phyloP scores from a whole-genome alignment of 1,140 invertebrate species.

The Aricia agestis region DNA sequence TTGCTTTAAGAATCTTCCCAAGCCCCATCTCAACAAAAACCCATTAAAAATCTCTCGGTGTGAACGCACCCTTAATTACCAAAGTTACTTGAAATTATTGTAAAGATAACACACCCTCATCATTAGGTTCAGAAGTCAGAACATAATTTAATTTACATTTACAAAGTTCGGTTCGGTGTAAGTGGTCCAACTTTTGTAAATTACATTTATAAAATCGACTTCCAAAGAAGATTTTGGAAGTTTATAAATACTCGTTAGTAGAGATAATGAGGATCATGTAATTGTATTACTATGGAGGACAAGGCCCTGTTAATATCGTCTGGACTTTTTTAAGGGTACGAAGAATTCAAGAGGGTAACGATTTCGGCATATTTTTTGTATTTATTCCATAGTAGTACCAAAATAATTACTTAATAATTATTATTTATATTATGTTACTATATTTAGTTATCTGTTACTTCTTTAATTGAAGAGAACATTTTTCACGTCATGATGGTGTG shows the following conservation, averaged over 20 bases:
- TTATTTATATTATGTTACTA: no score
- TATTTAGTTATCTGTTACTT: no score
- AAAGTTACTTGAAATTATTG: neutral
- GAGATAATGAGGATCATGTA: neutral
- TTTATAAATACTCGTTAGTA: neutral
- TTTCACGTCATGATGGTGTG: no score
- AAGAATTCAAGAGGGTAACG: no score
- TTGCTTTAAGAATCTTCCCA: no score
- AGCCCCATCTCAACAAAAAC: neutral
- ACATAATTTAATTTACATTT: conserved; percentile 4
- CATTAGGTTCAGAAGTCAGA: neutral
- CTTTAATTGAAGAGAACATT: no score
- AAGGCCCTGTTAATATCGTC: no score
- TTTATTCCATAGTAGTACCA: no score
- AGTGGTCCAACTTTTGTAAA: neutral
- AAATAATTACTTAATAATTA: no score
- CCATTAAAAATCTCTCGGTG: neutral
- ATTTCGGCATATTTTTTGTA: no score
- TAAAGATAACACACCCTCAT: neutral
- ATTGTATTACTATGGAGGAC: no score
- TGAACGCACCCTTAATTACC: neutral
- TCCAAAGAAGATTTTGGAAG: neutral
- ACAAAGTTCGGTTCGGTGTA: neutral
- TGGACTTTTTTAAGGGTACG: no score
- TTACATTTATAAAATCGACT: neutral